Percentiles rank a stretch among this genome's conserved stretches.
phyloP scores from a whole-genome alignment of 2,797 vertebrate genomes.

The Enteromius treurensis region DNA sequence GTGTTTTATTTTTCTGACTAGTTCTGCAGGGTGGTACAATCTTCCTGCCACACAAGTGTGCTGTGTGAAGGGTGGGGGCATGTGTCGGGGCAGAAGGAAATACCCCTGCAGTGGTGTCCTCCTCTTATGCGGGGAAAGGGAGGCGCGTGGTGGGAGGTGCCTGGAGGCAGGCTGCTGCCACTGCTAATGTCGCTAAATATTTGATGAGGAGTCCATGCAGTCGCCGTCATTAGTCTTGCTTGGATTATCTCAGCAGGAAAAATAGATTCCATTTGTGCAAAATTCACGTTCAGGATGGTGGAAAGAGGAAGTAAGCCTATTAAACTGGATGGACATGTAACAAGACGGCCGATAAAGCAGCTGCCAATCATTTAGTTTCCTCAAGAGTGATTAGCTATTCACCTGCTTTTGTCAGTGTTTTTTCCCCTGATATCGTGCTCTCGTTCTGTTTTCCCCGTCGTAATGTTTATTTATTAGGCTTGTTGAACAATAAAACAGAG shows the following conservation, averaged over 20 bases:
- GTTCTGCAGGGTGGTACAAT: not conserved
- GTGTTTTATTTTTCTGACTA: not conserved
- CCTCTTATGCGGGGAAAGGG: conserved; percentile 23
- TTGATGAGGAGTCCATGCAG: conserved; percentile 61
- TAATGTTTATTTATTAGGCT: conserved; percentile 37
- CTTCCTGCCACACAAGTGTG: not conserved
- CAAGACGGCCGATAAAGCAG: not conserved
- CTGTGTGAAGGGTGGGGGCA: not conserved
- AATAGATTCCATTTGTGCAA: conserved; percentile 38
- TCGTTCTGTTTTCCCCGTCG: conserved; percentile 22
- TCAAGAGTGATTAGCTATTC: not conserved
- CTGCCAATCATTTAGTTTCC: conserved; percentile 26
- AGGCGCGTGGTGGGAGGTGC: conserved; percentile 44
- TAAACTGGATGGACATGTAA: not conserved
- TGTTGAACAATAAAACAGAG: not conserved
- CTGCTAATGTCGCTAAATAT: conserved; percentile 59
- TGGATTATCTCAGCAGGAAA: conserved; percentile 63
- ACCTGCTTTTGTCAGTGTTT: not conserved
- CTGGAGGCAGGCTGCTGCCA: conserved; percentile 52
- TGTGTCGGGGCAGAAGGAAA: conserved; percentile 6
- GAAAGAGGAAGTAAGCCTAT: not conserved
- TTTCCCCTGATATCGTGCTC: not conserved
- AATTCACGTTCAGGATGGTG: not conserved
- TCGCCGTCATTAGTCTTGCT: conserved; percentile 65
- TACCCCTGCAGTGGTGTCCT: conserved; percentile 6